Evolutionary conservation across 2,797 vertebrate species (phyloP), one percentile per base, ranked within the genome.

Genomic region (Hirundo rustica): DNA sequence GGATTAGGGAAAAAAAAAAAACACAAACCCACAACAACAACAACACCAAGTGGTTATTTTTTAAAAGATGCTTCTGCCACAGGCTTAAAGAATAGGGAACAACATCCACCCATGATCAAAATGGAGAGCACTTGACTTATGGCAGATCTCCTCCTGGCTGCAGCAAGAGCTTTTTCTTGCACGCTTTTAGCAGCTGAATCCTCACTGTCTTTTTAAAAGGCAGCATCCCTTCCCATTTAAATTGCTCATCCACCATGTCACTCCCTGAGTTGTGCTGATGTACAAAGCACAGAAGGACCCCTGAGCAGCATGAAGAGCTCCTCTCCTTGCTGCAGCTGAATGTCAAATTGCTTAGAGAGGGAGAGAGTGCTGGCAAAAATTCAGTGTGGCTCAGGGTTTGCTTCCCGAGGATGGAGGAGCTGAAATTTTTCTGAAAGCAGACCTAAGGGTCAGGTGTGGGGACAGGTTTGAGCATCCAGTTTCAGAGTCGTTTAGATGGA

Each of bases 121-220:
- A 91, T 74, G 68, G 89, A 91, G 82, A 80, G 85, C 64, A 64
- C 85, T 95, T 91, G 89, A 83, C 91, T 92, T 72, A 82, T 78
- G 79, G 50, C 76, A 81, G 50, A 83, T 88, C 87, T 67, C 74
- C 85, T 80, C 78, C 67, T n/a, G 85, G 38, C 72, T 92, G 75
- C 79, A 65, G 21, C 7, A 38, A 93, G 21, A 87, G 45, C 73
- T 51, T 91, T 91, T 32, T 74, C 66, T 54, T 91, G 75, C 34
- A 23, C 57, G 32, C 68, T 80, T 67, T 87, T 36, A 80, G 87
- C 89, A 85, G 86, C 60, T 92, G 89, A 92, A 76, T 76, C 51
- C 55, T 94, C 3, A 1, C 55, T 34, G 64, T 32, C 67, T 87
- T 87, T 95, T 85, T 76, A 86, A 87, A 75, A 91, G 23, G 55